Evolutionary conservation across 2,113 vertebrate genomes (phyloP).

Genomic region (Daboia siamensis): DNA sequence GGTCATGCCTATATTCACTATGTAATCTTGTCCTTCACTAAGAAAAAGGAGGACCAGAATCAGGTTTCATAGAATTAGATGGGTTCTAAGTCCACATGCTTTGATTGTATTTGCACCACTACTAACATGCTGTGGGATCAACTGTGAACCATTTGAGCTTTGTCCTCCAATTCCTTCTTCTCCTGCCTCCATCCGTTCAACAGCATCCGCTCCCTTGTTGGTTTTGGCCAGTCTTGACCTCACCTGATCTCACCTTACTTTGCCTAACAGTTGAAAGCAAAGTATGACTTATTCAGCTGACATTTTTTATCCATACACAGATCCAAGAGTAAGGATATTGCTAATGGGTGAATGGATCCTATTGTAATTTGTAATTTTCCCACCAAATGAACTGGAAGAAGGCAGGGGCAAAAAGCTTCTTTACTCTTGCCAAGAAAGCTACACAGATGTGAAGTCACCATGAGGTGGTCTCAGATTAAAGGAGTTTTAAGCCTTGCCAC

Average conservation of each 20-base stretch:
- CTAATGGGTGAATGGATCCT: background rate
- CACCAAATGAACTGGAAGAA: background rate
- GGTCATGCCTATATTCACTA: background rate
- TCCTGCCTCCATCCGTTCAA: background rate
- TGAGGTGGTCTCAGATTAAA: background rate
- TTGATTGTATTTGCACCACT: background rate
- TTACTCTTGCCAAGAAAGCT: background rate
- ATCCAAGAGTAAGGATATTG: background rate
- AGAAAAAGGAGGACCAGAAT: too few species aligned
- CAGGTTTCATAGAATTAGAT: background rate
- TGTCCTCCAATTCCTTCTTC: background rate
- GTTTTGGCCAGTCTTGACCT: background rate
- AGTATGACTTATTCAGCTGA: background rate
- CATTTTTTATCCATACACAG: background rate
- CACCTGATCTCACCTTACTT: background rate
- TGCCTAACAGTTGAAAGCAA: background rate
- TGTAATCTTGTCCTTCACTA: background rate
- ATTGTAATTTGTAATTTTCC: background rate
- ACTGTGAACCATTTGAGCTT: background rate
- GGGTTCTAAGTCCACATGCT: background rate
- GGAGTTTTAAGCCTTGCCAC: background rate
- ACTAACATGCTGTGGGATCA: background rate
- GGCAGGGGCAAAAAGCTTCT: background rate
- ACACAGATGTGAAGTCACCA: background rate
- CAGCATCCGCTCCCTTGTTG: background rate